phyloP scores from a whole-genome alignment of 2,113 vertebrate genomes.

The Sturnira hondurensis region DNA sequence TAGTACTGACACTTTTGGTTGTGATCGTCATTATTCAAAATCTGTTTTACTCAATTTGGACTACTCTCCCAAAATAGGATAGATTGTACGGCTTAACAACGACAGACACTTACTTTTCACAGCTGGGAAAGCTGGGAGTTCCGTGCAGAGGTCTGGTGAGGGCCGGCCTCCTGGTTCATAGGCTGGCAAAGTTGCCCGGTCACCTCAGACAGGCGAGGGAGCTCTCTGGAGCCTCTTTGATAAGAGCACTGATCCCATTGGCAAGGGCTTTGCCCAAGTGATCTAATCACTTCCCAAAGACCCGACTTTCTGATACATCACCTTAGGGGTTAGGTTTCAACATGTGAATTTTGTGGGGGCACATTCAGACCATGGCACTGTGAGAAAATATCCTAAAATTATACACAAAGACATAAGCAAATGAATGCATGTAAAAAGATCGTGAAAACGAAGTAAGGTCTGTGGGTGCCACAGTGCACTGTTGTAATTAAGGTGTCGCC shows the following conservation, averaged over 20 bases:
- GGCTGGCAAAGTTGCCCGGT: background rate
- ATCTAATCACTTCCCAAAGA: background rate
- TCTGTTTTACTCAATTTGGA: background rate
- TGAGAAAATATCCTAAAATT: background rate
- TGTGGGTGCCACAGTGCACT: background rate
- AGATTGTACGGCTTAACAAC: background rate
- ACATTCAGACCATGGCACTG: background rate
- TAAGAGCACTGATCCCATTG: background rate
- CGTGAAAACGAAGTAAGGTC: background rate
- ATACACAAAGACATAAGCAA: background rate
- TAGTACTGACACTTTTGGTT: background rate
- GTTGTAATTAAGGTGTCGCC: background rate
- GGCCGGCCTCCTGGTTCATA: background rate
- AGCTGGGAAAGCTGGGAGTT: background rate
- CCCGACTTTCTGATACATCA: background rate
- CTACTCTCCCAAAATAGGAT: background rate
- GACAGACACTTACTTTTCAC: background rate
- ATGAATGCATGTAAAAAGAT: background rate
- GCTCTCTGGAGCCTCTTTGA: background rate
- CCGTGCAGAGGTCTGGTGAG: background rate
- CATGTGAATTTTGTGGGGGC: background rate
- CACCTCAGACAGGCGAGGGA: background rate
- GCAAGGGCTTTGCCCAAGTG: too few relatives aligned
- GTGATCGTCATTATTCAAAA: background rate
- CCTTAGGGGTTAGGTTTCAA: background rate